Base-by-base conservation (phyloP, 2,888 invertebrate genomes). In the Entomobrya proxima region DNA sequence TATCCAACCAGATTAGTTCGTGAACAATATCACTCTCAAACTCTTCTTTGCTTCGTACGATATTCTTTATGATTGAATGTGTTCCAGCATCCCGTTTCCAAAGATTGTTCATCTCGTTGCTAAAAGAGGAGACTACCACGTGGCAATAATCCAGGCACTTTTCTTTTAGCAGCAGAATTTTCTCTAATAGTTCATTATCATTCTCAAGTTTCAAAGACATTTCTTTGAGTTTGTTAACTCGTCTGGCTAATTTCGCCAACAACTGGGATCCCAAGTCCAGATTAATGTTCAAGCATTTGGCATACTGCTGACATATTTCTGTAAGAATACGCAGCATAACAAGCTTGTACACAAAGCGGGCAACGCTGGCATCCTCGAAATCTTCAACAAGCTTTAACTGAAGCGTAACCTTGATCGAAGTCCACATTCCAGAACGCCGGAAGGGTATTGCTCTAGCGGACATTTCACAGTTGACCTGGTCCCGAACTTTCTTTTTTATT, bases 401-500 rank as follows among this genome's bases (percentile, higher is more conserved):
- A 2, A 79, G 6, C 0, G 72, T 21, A 0, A 85, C 79, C 74
- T 85, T 85, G 9, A 79, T n/a, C 1, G 85, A 85, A 1, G 61
- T 78, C 85, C 85, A 85, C 47, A 79, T 15, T 4, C 85, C 85
- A 0, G 85, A 85, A 3, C 85, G 78, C 4, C 85, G 78, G 40
- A 85, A 85, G n/a, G 85, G 85, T 27, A 72, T 15, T 1, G 72
- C 61, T 24, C 50, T 2, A 15, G 78, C 78, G 0, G 58, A 61
- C 18, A 55, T 13, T 11, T 24, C 52, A 37, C 76, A 75, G n/a
- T 30, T 50, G 0, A 85, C 50, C 7, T 85, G 50, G 30, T 85
- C 85, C 9, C 85, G 35, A 27, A 85, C 74, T 21, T 78, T 85
- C 64, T 85, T 85, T n/a, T n/a, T n/a, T n/a, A n/a, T n/a, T n/a